phyloP scores from a whole-genome alignment of 2,888 invertebrate genomes.

The Aphodius sticticus region DNA sequence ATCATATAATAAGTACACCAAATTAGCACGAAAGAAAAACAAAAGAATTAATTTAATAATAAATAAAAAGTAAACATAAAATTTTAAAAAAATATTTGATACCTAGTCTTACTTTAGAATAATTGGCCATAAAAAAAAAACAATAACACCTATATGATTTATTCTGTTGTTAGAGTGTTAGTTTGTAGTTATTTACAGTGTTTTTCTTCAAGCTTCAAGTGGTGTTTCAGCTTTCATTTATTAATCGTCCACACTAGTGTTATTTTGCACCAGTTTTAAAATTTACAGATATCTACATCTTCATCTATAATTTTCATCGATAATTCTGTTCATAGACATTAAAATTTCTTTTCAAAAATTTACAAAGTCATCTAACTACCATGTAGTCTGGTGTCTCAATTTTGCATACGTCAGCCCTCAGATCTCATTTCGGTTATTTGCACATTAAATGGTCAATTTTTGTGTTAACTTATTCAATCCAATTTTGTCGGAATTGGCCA shows the following conservation, averaged over 20 bases:
- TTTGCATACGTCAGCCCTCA: too few species aligned
- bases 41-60: neutral
- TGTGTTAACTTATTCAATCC: too few species aligned
- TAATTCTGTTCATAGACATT: neutral
- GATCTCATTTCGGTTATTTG: too few species aligned
- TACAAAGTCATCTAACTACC: neutral
- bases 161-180: constrained; percentile 10
- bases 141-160: constrained; percentile 19
- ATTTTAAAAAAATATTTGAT: neutral
- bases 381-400: too few species aligned
- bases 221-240: neutral
- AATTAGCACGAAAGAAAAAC: neutral
- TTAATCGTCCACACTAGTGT: neutral
- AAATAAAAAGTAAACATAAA: neutral
- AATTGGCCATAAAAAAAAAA: neutral
- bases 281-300: neutral
- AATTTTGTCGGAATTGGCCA: too few species aligned
- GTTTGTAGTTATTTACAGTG: neutral
- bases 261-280: neutral
- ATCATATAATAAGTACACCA: constrained; percentile 30
- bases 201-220: neutral
- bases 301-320: neutral
- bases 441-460: too few species aligned
- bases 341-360: neutral
- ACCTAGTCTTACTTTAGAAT: neutral